These are phyloP conservation scores for Pelusios castaneus DNA, from an alignment of 2,113 vertebrate genomes.

Conservation along the genomic window DNA sequence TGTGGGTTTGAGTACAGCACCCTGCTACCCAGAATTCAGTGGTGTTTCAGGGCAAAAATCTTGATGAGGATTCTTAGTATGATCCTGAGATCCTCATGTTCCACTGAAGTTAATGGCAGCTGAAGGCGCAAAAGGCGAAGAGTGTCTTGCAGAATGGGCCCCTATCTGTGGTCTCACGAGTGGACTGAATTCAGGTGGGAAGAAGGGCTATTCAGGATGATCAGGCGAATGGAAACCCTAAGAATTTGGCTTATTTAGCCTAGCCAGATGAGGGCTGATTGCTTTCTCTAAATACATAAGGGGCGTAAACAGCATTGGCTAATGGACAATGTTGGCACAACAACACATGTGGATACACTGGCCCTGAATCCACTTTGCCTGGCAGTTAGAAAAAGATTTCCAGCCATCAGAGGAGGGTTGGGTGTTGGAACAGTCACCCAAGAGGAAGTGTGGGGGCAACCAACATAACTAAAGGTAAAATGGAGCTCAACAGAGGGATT, in stretches of 20 bases:
- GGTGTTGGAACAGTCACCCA: neutral
- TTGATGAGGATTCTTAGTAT: neutral
- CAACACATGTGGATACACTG: neutral
- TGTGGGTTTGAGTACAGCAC: neutral
- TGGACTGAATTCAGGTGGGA: neutral
- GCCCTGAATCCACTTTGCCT: neutral
- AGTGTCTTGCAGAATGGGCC: neutral
- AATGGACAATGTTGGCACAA: neutral
- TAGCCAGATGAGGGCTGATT: neutral
- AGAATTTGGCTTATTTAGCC: neutral
- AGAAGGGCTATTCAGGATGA: neutral
- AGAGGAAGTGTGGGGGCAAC: neutral
- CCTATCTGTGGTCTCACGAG: neutral
- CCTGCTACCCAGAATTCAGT: neutral
- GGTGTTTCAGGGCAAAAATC: neutral
- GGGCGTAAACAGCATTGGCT: neutral
- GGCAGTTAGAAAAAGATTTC: neutral
- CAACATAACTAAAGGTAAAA: neutral
- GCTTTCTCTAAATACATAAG: neutral
- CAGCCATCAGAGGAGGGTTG: neutral
- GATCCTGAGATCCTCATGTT: neutral
- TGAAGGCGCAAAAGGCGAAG: neutral
- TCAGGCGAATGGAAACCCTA: neutral
- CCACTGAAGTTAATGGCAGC: neutral
- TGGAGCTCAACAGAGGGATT: neutral